Conservation (phyloP, 1,140 invertebrate species). For the Cherax destructor region DNA sequence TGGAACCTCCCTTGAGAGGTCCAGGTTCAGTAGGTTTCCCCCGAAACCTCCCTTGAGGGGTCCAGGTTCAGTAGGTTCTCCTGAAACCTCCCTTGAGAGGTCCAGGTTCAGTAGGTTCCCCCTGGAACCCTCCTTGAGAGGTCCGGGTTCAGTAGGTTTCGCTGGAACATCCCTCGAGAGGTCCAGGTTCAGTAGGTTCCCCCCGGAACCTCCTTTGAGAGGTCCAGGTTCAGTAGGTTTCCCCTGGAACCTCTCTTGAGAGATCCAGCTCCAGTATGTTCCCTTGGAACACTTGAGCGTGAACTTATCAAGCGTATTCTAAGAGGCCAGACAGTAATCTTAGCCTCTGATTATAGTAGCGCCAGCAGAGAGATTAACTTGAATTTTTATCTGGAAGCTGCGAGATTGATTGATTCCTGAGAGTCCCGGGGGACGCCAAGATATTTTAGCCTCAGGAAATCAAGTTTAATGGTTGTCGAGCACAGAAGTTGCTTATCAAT, state of each 20-base stretch:
- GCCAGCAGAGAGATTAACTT: constrained; percentile 20
- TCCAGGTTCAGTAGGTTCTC: too few species aligned
- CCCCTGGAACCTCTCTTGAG: neutral
- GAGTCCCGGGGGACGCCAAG: constrained; percentile 1
- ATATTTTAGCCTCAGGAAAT: constrained; percentile 24
- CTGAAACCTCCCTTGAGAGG: too few species aligned
- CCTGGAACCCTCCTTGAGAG: too few species aligned
- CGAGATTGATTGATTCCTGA: constrained; percentile 45
- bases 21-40: too few species aligned
- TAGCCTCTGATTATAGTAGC: constrained; percentile 17
- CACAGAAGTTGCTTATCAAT: constrained; percentile 17
- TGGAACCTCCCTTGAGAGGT: too few species aligned
- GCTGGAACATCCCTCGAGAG: too few species aligned
- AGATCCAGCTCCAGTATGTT: neutral
- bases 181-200: too few species aligned
- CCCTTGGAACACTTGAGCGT: neutral
- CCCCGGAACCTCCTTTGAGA: too few species aligned
- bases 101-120: too few species aligned
- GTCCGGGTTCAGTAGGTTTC: too few species aligned
- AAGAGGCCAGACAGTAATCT: constrained; percentile 13
- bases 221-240: too few species aligned
- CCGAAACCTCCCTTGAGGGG: too few species aligned
- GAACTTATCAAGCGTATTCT: neutral
- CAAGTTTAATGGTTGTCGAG: constrained; percentile 28
- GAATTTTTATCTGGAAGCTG: constrained; percentile 41